A percentile compares a stretch with the other conserved stretches of the same genome.
Conservation (phyloP, 2,888 invertebrate genomes). For the Drosophila kuntzei region DNA sequence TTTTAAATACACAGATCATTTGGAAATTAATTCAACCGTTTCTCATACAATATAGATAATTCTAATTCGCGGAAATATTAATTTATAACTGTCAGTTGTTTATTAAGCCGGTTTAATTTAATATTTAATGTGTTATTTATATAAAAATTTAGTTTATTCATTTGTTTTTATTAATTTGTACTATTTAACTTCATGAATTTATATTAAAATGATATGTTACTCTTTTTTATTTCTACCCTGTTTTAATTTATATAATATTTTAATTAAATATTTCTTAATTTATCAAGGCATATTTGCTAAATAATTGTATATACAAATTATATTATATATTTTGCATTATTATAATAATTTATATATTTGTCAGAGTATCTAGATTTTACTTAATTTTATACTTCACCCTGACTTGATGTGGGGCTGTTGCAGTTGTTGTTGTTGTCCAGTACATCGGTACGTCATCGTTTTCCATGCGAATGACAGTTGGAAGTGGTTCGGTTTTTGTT, state of each 20-base stretch:
- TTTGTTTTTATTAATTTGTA: too few relatives aligned
- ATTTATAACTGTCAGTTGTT: neutral
- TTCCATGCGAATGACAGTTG: constrained; percentile 76
- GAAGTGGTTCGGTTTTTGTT: constrained; percentile 66
- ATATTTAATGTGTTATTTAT: neutral
- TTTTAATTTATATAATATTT: too few relatives aligned
- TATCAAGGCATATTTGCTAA: too few relatives aligned
- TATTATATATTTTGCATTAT: neutral
- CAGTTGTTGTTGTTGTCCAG: constrained; percentile 35
- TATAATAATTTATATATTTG: neutral
- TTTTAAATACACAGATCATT: too few relatives aligned
- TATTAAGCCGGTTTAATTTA: neutral
- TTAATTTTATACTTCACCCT: neutral
- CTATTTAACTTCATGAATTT: too few relatives aligned
- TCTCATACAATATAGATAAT: neutral
- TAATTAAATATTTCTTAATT: too few relatives aligned
- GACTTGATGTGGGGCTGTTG: constrained; percentile 29
- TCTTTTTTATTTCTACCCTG: too few relatives aligned
- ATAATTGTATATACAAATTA: too few relatives aligned
- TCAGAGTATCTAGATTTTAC: constrained; percentile 18
- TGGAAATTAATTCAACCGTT: too few relatives aligned
- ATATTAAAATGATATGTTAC: too few relatives aligned
- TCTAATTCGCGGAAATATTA: neutral
- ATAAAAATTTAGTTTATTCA: too few relatives aligned
- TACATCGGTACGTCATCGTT: constrained; percentile 70